Evolutionary conservation across 2,888 invertebrate genomes (phyloP), one percentile per base, ranked within the genome.

Genomic region (Flexamia atlantica): DNA sequence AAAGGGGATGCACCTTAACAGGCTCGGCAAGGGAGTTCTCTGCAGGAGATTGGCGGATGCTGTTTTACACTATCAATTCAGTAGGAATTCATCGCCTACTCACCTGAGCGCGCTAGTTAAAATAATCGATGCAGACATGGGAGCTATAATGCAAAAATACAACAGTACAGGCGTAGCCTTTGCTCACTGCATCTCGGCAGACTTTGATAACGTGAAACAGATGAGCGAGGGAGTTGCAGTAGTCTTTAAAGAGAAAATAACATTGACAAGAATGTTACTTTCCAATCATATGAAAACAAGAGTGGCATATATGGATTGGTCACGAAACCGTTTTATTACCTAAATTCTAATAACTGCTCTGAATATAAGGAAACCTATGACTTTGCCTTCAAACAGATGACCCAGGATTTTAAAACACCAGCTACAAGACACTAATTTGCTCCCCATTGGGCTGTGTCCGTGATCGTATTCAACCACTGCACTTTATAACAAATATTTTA

Each of bases 151-250:
- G 3, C 28, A 64, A 28, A 28, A 28, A 20, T 28, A 64, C 25
- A 72, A 40, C 23, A 72, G 20, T 10, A n/a, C 14, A 2, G 68
- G 32, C n/a, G 72, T 72, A 40, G 72, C 72, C 25, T 72, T 72
- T 72, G 72, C 72, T 10, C 72, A 72, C 30, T 72, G 72, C 30
- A 36, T 72, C 32, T 72, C 72, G 12, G 72, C 20, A 3, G 72
- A 72, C 40, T 36, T 72, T 40, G 40, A 72, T n/a, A 36, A n/a
- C 23, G 4, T 9, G 4, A 72, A 72, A 23, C 72, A 40, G 17
- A 72, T 40, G 72, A 72, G 72, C 23, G 40, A 40, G n/a, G 72
- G 72, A 5, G n/a, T 72, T 4, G 40, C 36, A 40, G 40, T 36
- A 7, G 36, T 40, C 40, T 72, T 72, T 14, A 72, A 36, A 72